Evolutionary conservation across 2,113 vertebrate species (phyloP).

Genomic region (Neogobius melanostomus): DNA sequence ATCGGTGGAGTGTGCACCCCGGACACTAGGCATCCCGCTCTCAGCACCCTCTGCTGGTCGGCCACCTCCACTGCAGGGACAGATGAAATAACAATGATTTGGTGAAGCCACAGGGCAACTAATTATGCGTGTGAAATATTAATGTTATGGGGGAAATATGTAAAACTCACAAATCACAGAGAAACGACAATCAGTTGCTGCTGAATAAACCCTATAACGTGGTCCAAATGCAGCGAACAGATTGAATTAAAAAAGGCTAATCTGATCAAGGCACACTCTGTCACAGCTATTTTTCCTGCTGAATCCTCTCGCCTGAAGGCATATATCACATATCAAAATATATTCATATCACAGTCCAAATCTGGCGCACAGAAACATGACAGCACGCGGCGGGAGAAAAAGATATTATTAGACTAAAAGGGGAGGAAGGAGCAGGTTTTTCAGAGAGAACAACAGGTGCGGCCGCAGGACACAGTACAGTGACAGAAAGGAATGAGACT

Average conservation of each 20-base stretch:
- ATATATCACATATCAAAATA: conserved; percentile 41
- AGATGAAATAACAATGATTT: conserved; percentile 3
- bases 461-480: conserved; percentile 23
- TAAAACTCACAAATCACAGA: conserved; percentile 9
- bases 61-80: conserved; percentile 79
- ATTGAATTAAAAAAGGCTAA: conserved; percentile 64
- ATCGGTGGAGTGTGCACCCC: conserved; percentile 92
- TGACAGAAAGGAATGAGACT: not conserved
- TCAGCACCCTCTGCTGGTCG: conserved; percentile 86
- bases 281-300: conserved; percentile 32
- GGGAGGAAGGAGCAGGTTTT: conserved; percentile 12
- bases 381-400: conserved; percentile 17
- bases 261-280: conserved; percentile 53
- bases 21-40: conserved; percentile 88
- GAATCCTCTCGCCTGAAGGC: conserved; percentile 23
- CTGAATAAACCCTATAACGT: conserved; percentile 59
- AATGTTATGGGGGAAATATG: not conserved
- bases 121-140: not conserved
- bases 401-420: conserved; percentile 15
- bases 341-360: conserved; percentile 22
- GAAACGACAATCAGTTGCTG: conserved; percentile 53
- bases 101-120: not conserved
- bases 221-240: conserved; percentile 54
- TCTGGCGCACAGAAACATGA: conserved; percentile 17
- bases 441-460: conserved; percentile 44